phyloP scores from a whole-genome alignment of 2,888 invertebrate species.

The Exephanes ischioxanthus region DNA sequence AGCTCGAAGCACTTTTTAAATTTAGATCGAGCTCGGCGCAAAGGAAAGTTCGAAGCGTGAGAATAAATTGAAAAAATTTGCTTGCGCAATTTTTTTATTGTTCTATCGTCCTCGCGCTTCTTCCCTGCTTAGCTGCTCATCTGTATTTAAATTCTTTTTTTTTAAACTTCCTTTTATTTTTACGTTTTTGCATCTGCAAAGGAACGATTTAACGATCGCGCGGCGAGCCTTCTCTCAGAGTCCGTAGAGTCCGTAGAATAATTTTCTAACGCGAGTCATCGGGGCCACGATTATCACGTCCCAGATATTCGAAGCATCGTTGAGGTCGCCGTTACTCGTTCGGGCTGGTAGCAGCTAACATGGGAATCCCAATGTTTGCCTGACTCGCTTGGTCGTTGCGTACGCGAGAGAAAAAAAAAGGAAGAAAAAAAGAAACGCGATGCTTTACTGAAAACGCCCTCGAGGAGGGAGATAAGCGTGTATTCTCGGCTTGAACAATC shows the following conservation, averaged over 20 bases:
- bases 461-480: not conserved
- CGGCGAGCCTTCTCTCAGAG: not conserved
- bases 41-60: constrained; percentile 4
- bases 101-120: not conserved
- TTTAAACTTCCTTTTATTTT: not conserved
- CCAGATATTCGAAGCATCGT: constrained; percentile 60
- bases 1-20: not conserved
- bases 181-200: not conserved
- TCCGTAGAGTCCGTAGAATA: constrained; percentile 31
- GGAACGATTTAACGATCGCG: constrained; percentile 42
- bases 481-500: not conserved
- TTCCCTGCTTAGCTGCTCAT: not conserved
- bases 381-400: not conserved
- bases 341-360: constrained; percentile 40
- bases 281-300: constrained; percentile 67
- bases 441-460: not conserved
- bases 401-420: not conserved
- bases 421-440: not conserved
- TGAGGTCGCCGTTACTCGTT: constrained; percentile 47
- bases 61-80: constrained; percentile 10
- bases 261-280: constrained; percentile 65
- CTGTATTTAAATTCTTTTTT: not conserved
- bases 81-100: constrained; percentile 5
- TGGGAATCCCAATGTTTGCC: constrained; percentile 52
- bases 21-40: not conserved